A percentile compares a stretch with the other conserved stretches of the same genome.
Evolutionary conservation across 2,113 vertebrate genomes (phyloP).

Genomic region (Notothenia rossii): DNA sequence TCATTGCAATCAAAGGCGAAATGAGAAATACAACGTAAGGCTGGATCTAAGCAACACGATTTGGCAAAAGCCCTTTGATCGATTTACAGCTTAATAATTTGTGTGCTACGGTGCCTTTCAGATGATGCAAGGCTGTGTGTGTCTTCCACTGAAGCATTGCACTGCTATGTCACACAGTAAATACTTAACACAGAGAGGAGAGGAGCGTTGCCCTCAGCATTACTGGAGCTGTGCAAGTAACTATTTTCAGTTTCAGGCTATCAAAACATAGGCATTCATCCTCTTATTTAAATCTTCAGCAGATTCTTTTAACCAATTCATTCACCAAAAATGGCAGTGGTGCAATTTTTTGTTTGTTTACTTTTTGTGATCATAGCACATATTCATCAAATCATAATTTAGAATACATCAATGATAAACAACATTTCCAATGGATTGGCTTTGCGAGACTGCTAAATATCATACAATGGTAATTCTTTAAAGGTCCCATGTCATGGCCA

Average conservation of each 20-base stretch:
- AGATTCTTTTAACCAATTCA: neutral
- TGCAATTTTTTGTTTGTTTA: neutral
- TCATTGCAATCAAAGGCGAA: neutral
- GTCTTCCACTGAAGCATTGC: neutral
- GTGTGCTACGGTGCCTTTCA: neutral
- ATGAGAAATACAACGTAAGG: neutral
- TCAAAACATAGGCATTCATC: neutral
- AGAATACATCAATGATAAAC: neutral
- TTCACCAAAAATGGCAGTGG: neutral
- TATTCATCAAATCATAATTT: neutral
- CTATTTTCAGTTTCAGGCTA: neutral
- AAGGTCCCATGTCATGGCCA: no score
- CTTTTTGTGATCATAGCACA: neutral
- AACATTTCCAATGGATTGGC: neutral
- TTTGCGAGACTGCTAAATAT: neutral
- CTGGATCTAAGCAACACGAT: slow-evolving; percentile 7
- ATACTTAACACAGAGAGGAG: neutral
- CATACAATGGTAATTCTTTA: neutral
- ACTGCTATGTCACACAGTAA: neutral
- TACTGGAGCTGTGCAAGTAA: neutral
- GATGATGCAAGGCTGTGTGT: slow-evolving; percentile 29
- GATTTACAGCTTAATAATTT: slow-evolving; percentile 17
- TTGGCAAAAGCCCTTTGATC: slow-evolving; percentile 13
- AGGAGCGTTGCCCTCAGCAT: neutral
- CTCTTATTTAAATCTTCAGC: neutral